A percentile compares a stretch with the other conserved stretches of the same genome.
Conservation (phyloP, 1,140 invertebrate genomes). For the Tenebrio molitor region DNA sequence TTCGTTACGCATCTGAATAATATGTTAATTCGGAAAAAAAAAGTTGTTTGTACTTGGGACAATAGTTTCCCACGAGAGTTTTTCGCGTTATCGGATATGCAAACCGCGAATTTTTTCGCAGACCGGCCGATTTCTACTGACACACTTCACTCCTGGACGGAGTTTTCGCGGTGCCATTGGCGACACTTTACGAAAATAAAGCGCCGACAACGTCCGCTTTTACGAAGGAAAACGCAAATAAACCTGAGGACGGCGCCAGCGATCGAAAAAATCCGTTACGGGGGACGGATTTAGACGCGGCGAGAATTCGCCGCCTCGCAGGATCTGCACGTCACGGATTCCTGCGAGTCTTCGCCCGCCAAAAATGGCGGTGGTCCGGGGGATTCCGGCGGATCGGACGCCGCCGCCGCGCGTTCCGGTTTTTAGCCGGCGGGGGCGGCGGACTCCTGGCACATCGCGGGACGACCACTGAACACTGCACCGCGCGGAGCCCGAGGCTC, state of each 20-base stretch:
- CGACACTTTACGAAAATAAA: neutral
- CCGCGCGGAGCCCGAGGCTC: too few relatives aligned
- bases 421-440: too few relatives aligned
- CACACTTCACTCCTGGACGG: neutral
- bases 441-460: too few relatives aligned
- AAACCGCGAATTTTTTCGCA: conserved; percentile 1
- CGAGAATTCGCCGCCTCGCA: neutral
- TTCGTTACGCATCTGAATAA: too few relatives aligned
- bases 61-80: neutral
- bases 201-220: neutral
- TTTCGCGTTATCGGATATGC: neutral
- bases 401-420: too few relatives aligned
- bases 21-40: too few relatives aligned
- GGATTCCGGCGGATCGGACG: too few relatives aligned
- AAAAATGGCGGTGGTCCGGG: too few relatives aligned
- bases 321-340: too few relatives aligned
- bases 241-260: neutral
- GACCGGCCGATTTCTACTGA: neutral
- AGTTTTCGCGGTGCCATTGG: conserved; percentile 4
- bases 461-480: too few relatives aligned
- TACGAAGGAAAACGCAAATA: neutral
- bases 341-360: too few relatives aligned
- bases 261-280: neutral
- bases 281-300: neutral
- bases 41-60: too few relatives aligned